Evolutionary conservation across 2,797 vertebrate species (phyloP).

Genomic region (Hemibagrus guttatus): DNA sequence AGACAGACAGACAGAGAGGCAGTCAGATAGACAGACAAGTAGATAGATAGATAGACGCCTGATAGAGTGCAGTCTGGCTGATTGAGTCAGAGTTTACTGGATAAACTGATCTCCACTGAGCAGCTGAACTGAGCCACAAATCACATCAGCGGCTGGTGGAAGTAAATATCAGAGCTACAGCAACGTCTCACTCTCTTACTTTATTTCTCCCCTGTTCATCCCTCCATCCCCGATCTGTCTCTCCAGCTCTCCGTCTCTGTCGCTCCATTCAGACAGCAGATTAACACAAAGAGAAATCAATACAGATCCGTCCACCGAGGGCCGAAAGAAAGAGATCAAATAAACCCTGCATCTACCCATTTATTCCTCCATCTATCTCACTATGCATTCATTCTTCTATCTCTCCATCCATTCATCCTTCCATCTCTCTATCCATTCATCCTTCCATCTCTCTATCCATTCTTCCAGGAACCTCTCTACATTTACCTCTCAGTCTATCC

Average conservation of each 20-base stretch:
- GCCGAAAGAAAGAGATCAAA: not conserved
- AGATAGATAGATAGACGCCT: not conserved
- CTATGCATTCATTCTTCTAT: not conserved
- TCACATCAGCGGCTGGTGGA: slow-evolving; percentile 20
- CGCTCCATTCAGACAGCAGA: not conserved
- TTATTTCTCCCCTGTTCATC: not conserved
- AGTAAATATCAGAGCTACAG: slow-evolving; percentile 34
- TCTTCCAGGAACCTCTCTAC: too few relatives aligned
- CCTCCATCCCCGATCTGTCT: slow-evolving; percentile 13
- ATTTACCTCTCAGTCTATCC: too few relatives aligned
- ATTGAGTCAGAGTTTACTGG: slow-evolving; percentile 1
- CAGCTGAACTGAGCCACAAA: not conserved
- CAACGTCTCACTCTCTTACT: not conserved
- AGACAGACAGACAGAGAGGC: too few relatives aligned
- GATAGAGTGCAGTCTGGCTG: not conserved
- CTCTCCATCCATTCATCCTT: not conserved
- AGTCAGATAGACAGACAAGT: not conserved
- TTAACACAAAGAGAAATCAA: not conserved
- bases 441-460: not conserved
- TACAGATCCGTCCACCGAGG: not conserved
- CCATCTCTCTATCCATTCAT: not conserved
- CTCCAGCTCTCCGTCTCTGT: not conserved
- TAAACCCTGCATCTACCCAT: not conserved
- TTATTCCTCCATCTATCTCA: not conserved
- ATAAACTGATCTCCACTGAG: not conserved